Conservation (phyloP, 2,797 vertebrate genomes). For the Tragopan temminckii region DNA sequence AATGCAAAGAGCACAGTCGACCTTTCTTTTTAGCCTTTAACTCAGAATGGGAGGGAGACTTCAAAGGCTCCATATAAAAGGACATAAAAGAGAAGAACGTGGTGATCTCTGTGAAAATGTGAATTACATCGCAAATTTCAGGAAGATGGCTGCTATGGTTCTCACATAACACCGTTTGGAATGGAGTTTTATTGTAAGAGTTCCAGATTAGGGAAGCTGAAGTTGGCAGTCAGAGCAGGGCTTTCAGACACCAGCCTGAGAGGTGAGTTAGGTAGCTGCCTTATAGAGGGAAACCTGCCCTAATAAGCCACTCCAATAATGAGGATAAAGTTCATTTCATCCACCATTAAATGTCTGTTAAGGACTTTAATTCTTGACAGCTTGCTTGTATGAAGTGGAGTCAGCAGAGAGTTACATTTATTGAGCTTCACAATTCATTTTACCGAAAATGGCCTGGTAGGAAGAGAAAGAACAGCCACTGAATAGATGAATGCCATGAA, state of each 20-base stretch:
- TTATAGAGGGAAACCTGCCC: background rate
- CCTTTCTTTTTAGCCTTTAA: background rate
- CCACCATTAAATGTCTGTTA: constrained; percentile 52
- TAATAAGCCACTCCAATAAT: background rate
- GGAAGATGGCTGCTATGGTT: background rate
- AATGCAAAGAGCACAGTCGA: background rate
- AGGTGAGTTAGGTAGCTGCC: constrained; percentile 21
- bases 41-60: accelerated
- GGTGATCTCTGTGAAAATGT: background rate
- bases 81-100: background rate
- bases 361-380: constrained; percentile 5
- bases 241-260: background rate
- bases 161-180: background rate
- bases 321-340: constrained; percentile 33
- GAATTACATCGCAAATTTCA: background rate
- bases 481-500: background rate
- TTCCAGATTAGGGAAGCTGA: background rate
- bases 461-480: background rate
- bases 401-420: background rate
- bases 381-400: background rate
- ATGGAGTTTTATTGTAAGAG: background rate
- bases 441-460: background rate
- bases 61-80: background rate
- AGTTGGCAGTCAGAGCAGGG: background rate
- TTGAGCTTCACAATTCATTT: constrained; percentile 28